Evolutionary conservation across 1,140 invertebrate genomes (phyloP).

Genomic region (Centruroides vittatus): DNA sequence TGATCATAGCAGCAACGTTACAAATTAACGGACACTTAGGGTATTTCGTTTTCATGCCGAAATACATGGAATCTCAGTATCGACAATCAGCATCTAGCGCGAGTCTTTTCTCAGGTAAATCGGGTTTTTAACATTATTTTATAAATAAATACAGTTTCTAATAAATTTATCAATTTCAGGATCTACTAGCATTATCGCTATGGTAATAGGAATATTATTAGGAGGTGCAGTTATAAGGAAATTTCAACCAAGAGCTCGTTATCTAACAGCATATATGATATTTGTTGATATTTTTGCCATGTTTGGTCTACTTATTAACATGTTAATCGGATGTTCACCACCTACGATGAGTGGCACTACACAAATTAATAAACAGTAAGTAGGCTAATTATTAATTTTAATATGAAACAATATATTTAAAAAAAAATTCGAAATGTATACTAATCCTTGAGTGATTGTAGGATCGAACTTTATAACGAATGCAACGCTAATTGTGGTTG

Average conservation of each 20-base stretch:
- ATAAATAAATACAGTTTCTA: too few species aligned
- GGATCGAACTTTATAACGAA: constrained; percentile 5
- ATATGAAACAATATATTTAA: not conserved
- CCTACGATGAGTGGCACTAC: constrained; percentile 4
- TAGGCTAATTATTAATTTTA: too few species aligned
- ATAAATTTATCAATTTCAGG: constrained; percentile 3
- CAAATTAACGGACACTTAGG: constrained; percentile 55
- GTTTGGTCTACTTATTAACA: constrained; percentile 45
- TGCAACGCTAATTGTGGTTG: constrained; percentile 49
- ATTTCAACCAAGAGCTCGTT: constrained; percentile 49
- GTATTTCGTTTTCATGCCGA: constrained; percentile 59
- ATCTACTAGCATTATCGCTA: constrained; percentile 48
- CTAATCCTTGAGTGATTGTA: not conserved
- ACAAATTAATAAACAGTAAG: too few species aligned
- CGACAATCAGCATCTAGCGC: constrained; percentile 51
- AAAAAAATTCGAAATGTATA: not conserved
- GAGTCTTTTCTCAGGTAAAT: constrained; percentile 25
- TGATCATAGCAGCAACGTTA: constrained; percentile 48
- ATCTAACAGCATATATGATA: constrained; percentile 56
- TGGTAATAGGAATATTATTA: constrained; percentile 50
- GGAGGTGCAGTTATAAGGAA: constrained; percentile 51
- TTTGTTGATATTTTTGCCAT: constrained; percentile 47
- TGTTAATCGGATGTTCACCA: constrained; percentile 48
- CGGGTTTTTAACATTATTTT: too few species aligned
- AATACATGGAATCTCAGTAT: constrained; percentile 60